Conservation (phyloP, 2,888 invertebrate species). For the Callinectes sapidus region DNA sequence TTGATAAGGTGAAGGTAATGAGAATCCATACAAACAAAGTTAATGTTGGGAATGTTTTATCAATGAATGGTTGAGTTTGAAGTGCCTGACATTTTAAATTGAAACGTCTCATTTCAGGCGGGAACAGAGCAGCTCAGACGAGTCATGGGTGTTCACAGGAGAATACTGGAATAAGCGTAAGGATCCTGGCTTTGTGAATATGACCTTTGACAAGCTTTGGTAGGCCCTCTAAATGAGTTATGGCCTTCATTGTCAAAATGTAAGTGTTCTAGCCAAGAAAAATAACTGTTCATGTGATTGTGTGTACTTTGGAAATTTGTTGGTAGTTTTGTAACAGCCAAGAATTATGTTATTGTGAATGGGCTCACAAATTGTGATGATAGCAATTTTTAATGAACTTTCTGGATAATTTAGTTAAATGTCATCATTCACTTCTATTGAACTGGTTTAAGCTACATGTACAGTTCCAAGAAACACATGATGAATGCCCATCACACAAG, state of each 20-base stretch:
- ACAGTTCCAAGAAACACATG: constrained; percentile 44
- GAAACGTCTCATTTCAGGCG: constrained; percentile 72
- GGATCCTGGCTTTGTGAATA: constrained; percentile 76
- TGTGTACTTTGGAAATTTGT: neutral
- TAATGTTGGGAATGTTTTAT: neutral
- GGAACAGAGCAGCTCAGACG: constrained; percentile 77
- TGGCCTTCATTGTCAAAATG: neutral
- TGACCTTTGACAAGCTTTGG: constrained; percentile 72
- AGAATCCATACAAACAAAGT: neutral
- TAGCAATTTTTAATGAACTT: neutral
- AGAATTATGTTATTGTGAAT: neutral
- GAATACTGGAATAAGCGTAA: constrained; percentile 86
- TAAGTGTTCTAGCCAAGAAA: neutral
- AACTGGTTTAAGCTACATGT: neutral
- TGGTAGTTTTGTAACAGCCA: constrained; percentile 16
- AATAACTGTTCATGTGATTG: neutral
- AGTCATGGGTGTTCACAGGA: constrained; percentile 84
- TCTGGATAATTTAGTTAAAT: too few relatives aligned
- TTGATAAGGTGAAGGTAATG: neutral
- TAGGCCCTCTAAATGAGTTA: neutral
- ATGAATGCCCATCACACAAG: neutral
- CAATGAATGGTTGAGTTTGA: neutral
- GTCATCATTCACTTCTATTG: neutral
- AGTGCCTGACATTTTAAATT: neutral
- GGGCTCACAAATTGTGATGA: neutral